Percentiles rank a stretch among this genome's conserved stretches.
phyloP scores from a whole-genome alignment of 2,113 vertebrate genomes.

The Stegastes partitus region DNA sequence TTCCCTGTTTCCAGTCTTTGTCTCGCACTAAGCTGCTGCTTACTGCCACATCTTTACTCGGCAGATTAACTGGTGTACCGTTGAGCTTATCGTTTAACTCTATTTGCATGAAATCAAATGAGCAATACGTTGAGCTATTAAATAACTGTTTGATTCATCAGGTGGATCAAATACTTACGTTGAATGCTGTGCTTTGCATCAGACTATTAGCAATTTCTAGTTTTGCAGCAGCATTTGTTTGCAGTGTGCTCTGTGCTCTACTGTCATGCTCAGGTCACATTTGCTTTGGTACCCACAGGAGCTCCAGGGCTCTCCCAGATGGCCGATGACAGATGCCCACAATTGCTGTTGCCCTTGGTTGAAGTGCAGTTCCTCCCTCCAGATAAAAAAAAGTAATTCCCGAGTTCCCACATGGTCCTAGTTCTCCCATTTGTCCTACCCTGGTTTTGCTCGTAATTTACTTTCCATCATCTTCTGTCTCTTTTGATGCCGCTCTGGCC shows the following conservation, averaged over 20 bases:
- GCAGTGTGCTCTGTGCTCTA: constrained; percentile 10
- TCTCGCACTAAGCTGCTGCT: no score
- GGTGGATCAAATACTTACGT: no score
- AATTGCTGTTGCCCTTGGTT: constrained; percentile 77
- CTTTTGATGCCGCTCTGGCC: background rate
- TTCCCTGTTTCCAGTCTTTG: no score
- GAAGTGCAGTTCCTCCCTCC: constrained; percentile 44
- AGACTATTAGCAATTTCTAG: background rate
- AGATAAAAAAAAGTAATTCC: constrained; percentile 34
- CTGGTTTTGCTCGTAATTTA: constrained; percentile 29
- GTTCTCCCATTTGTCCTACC: constrained; percentile 37
- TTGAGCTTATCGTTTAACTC: no score
- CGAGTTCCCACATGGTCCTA: constrained; percentile 8
- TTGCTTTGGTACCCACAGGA: constrained; percentile 63
- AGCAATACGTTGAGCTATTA: no score
- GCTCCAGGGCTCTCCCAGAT: constrained; percentile 75
- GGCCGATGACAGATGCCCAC: constrained; percentile 80
- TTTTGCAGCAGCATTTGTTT: constrained; percentile 4
- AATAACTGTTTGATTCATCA: no score
- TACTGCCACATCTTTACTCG: no score
- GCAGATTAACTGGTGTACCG: no score
- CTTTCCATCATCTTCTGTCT: constrained; percentile 9
- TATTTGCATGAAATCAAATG: no score
- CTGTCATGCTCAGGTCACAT: constrained; percentile 67
- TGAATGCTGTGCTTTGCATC: no score